These are phyloP conservation scores for Saxicola maurus DNA, from an alignment of 2,797 vertebrate species.

Conservation along the genomic window DNA sequence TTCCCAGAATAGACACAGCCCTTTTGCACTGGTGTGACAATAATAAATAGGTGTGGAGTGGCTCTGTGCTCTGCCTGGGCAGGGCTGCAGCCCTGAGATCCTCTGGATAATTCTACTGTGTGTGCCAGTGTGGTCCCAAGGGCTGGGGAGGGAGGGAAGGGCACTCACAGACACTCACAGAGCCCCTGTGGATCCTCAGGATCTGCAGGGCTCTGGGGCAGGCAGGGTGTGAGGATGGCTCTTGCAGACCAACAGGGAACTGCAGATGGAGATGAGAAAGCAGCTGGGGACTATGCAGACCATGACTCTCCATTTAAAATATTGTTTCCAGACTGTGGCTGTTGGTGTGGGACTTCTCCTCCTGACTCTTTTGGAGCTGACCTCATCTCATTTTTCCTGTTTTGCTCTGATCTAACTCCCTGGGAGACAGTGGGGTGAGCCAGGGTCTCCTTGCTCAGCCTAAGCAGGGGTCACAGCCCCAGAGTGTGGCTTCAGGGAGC, in stretches of 20 bases:
- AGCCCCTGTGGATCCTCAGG: neutral
- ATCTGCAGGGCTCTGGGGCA: neutral
- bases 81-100: neutral
- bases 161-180: accelerated
- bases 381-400: neutral
- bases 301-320: neutral
- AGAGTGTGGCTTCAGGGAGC: neutral
- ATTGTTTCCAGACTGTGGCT: neutral
- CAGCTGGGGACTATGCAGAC: neutral
- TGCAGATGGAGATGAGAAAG: neutral
- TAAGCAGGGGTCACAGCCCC: neutral
- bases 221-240: neutral
- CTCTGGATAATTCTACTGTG: neutral
- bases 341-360: neutral
- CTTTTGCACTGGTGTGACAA: neutral
- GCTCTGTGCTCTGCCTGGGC: neutral
- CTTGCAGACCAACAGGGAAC: neutral
- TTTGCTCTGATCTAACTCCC: neutral
- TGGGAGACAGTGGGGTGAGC: neutral
- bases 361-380: neutral
- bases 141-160: neutral
- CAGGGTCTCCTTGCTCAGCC: neutral
- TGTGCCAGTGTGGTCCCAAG: neutral
- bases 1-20: neutral
- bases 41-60: neutral